Base-by-base conservation (phyloP, 2,888 invertebrate species). In the Dilophus febrilis region DNA sequence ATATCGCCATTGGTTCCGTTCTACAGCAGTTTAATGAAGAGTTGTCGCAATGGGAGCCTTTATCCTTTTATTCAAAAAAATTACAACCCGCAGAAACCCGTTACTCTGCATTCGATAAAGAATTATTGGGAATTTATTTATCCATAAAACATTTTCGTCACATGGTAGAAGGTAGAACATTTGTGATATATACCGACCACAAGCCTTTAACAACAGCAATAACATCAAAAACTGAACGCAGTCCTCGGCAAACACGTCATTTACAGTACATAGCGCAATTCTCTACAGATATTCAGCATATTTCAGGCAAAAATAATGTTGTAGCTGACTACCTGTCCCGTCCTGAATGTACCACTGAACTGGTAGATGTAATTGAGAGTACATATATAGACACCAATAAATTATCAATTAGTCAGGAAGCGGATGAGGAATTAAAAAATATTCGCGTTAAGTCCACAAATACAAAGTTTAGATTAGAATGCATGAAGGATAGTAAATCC, bases 121-220 rank as follows among this genome's bases (percentile, higher is more conserved):
- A 59, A 45, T 49, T 62, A 0, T 47, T 59, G 4, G 58, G 56
- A 0, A 54, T 59, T 1, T 61, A 58, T 36, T 44, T 48, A 22
- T 50, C 54, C 1, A 47, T 61, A 1, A 49, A 51, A 35, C 46
- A 57, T 40, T 64, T 61, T 43, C 43, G 51, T 11, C 48, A 55
- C 26, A 51, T 58, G 47, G 40, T 62, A 0, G 61, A 63, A 48
- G 57, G 52, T 0, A 43, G 52, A 36, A 19, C 51, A 32, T 51
- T 53, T 30, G 48, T 41, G 2, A 49, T 56, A 2, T 51, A 39
- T 27, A 56, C 55, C 2, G 55, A 55, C 47, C 58, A 54, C 37
- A 57, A 54, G 35, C 55, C 55, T 0, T 37, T 59, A 18, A 41
- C 42, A 2, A 52, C 42, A 29, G 56, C 57, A 2, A 50, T 59